Base-by-base conservation (phyloP, 1,140 invertebrate genomes). In the Hypothenemus hampei region DNA sequence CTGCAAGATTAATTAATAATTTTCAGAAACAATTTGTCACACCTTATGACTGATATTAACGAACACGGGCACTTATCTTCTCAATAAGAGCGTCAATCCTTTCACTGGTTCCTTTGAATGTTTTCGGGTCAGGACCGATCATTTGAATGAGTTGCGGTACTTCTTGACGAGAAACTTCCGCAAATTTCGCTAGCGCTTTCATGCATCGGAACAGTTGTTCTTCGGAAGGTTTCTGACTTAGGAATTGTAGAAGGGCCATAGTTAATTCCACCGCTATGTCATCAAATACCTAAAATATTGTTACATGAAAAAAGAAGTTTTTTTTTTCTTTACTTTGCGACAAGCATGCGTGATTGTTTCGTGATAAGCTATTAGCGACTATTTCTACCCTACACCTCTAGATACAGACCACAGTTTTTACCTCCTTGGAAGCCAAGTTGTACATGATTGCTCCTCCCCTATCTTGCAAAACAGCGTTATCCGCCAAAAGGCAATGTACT, bases 361-460 rank as follows among this genome's bases (percentile, higher is more conserved):
- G n/a, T n/a, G n/a, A n/a, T n/a, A n/a, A n/a, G n/a, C n/a, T n/a
- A n/a, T n/a, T n/a, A n/a, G 11, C 24, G 24, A 29, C 24, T 29
- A 11, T 29, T 29, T 6, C 11, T 6, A 6, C 11, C 5, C 5
- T 29, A 29, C n/a, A 29, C 26, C 26, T 29, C 26, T 59, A 68
- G 78, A 86, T 87, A 87, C 88, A 80, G 84, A 92, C 91, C 87
- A 93, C 90, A 74, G 89, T 90, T 85, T 93, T 93, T 81, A 91
- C 91, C 84, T 96, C 92, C 85, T 94, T 95, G 78, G 87, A 87
- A 61, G 89, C 89, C 49, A 95, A 78, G 72, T 96, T 96, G 73
- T 93, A 87, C 52, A 95, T 84, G 43, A 96, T 84, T 52, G 90
- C 89, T 3, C 87, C 81, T 37, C 92, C 93, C 57, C 83, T 76